Base-by-base conservation (phyloP, 2,888 invertebrate species). In the Chaitophorus viminalis region DNA sequence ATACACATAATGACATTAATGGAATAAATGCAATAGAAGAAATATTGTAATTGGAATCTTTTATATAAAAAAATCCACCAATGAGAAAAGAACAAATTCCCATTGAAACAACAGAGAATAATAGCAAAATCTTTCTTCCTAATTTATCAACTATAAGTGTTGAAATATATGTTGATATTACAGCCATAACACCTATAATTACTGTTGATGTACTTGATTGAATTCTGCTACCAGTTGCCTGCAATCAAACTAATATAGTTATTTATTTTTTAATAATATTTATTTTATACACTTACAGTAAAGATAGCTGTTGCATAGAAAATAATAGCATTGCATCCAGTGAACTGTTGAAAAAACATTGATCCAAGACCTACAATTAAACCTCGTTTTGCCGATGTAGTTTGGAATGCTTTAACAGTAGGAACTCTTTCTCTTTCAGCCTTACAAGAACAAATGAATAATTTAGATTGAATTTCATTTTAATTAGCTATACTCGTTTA, bases 301-400 rank as follows among this genome's bases (percentile, higher is more conserved):
- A 98, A 97, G 89, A 98, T 98, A 3, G 93, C 91, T 0, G 93
- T 93, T 0, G 95, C 94, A 90, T 96, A 96, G 91, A 97, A 96
- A 89, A 97, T 95, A 18, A 97, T 95, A 0, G 96, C 95, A 90
- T 97, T 97, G 83, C 96, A 94, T 68, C 96, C 96, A 89, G 95
- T 94, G 88, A 97, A 92, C 91, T 98, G 98, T 91, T 98, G 98
- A 92, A 97, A 96, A 90, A 97, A 92, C 97, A 98, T 97, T 17
- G 98, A 93, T 6, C 95, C 94, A 91, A 95, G 94, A 89, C 94
- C 94, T 88, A 96, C 95, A 25, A 94, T 88, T 4, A 96, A 91
- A 0, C 95, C 95, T 91, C 94, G 95, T 33, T 93, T 91, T 0
- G 95, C 94, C 0, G 94, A 93, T 89, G 92, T 94, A 82, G 94